Evolutionary conservation across 2,888 invertebrate genomes (phyloP).

Genomic region (Argyra leucocephala): DNA sequence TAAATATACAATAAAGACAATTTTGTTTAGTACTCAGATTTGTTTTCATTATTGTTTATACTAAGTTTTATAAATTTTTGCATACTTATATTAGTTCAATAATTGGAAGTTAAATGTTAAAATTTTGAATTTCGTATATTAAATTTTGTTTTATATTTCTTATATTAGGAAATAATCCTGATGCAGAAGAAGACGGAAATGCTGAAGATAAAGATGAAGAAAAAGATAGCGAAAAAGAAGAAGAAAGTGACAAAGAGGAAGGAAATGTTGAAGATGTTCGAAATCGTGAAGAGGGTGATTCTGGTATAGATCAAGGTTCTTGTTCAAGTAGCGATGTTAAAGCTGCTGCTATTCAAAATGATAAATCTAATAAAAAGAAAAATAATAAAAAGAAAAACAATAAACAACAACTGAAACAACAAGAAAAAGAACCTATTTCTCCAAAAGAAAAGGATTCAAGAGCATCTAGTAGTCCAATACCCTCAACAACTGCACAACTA

Average conservation of each 20-base stretch:
- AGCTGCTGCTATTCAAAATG: slow-evolving; percentile 44
- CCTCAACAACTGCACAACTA: slow-evolving; percentile 15
- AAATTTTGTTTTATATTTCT: no score
- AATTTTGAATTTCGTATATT: no score
- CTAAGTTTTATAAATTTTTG: no score
- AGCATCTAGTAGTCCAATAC: not conserved
- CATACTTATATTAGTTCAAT: no score
- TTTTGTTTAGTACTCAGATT: no score
- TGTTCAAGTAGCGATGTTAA: slow-evolving; percentile 79
- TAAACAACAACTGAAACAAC: slow-evolving; percentile 23
- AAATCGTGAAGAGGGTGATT: slow-evolving; percentile 77
- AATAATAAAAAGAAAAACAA: slow-evolving; percentile 32
- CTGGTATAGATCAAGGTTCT: slow-evolving; percentile 84
- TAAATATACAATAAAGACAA: no score
- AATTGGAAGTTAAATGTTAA: no score
- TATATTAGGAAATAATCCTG: slow-evolving; percentile 13
- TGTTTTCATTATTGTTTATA: no score
- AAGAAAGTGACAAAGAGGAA: slow-evolving; percentile 54
- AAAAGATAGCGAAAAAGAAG: slow-evolving; percentile 50
- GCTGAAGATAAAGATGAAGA: slow-evolving; percentile 44
- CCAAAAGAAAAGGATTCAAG: slow-evolving; percentile 20
- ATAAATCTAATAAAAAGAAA: slow-evolving; percentile 29
- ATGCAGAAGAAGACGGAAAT: slow-evolving; percentile 24
- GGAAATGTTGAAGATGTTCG: slow-evolving; percentile 46
- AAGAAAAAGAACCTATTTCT: slow-evolving; percentile 21